Evolutionary conservation across 2,888 invertebrate species (phyloP), one percentile per base, ranked within the genome.

Genomic region (Onchidella celtica): DNA sequence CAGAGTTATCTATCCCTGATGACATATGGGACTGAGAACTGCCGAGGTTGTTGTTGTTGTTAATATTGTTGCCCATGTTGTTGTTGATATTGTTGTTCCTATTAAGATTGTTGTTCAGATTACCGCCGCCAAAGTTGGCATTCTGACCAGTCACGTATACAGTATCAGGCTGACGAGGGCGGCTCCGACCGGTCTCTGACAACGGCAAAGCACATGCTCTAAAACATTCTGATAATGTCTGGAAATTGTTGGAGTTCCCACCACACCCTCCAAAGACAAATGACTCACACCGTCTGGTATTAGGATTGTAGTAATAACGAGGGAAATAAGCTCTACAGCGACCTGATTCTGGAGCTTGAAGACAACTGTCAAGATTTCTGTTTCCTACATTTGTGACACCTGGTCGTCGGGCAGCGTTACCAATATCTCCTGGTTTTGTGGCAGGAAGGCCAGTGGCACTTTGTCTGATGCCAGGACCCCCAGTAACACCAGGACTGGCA

Each of bases 231-330:
- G 21, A 17, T 36, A 68, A 34, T 14, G 21, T 68, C 21, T 59
- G 32, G 34, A 74, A 74, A 34, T 32, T 57, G 40, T 74, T 74
- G 21, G 17, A 6, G 24, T 74, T 74, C 34, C 74, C 74, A 6
- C 47, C 47, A 17, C 47, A 47, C 17, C 47, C 47, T 11, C 47
- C 47, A 17, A 11, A 47, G 47, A 6, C 34, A 21, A 74, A 74
- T 3, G 34, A 29, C 34, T 59, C 32, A 32, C 74, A 74, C 34
- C 55, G 29, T 14, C 61, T n/a, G 21, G 34, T 59, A 9, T 57
- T 34, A 29, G 40, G n/a, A 29, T 74, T 74, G 34, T 59, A 74
- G 32, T 29, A 74, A 34, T 59, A 74, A 21, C 74, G 57, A 1
- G 74, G 59, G 6, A 74, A 59, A 27, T 34, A 57, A 32, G 40